phyloP scores from a whole-genome alignment of 2,888 invertebrate genomes.

The Rhagonycha lutea region DNA sequence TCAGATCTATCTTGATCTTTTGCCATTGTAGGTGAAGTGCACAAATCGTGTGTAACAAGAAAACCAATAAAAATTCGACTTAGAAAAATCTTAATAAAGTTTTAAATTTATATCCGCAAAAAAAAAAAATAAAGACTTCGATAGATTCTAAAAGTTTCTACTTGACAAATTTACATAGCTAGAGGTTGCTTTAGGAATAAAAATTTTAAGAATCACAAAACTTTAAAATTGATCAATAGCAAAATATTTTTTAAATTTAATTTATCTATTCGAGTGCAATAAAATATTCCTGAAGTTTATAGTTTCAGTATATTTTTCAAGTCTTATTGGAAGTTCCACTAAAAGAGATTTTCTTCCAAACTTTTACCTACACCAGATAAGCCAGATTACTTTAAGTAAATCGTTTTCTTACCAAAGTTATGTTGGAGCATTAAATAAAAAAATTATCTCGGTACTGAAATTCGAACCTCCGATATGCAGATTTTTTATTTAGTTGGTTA shows the following conservation, averaged over 20 bases:
- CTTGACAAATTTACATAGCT: background rate
- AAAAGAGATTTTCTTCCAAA: background rate
- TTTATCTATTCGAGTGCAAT: background rate
- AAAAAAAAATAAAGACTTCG: background rate
- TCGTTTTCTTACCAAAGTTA: background rate
- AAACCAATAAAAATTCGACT: background rate
- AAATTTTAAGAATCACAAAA: background rate
- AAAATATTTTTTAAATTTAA: background rate
- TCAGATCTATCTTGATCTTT: conserved; percentile 2
- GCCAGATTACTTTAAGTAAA: background rate
- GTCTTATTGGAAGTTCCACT: background rate
- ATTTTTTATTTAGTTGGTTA: background rate
- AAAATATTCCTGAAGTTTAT: background rate
- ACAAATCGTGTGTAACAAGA: background rate
- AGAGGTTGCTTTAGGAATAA: background rate
- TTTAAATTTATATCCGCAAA: background rate
- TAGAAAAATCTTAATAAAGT: background rate
- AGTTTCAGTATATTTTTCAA: background rate
- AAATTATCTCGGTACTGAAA: background rate
- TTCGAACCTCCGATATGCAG: background rate
- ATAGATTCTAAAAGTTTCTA: background rate
- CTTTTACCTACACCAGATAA: background rate
- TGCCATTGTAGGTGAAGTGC: background rate
- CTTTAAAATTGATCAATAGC: background rate
- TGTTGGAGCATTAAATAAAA: background rate